These are phyloP conservation scores for Pollenia angustigena DNA, from an alignment of 2,888 invertebrate genomes.

Conservation along the genomic window DNA sequence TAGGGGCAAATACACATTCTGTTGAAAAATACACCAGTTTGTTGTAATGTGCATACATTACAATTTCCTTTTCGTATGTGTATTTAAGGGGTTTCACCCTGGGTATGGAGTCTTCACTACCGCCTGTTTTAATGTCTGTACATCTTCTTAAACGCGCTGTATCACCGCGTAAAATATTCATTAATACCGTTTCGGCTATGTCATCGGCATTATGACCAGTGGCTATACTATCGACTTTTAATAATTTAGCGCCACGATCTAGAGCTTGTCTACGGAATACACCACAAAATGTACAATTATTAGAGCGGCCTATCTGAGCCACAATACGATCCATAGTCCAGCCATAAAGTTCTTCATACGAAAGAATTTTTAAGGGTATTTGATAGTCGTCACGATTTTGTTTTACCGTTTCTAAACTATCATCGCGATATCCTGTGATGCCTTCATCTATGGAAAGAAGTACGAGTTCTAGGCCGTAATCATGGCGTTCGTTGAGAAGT, in stretches of 20 bases:
- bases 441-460: slow-evolving; percentile 99
- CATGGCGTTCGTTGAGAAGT: slow-evolving; percentile 93
- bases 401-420: slow-evolving; percentile 98
- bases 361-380: slow-evolving; percentile 96
- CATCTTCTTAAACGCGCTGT: slow-evolving; percentile 96
- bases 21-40: slow-evolving; percentile 99
- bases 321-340: slow-evolving; percentile 99
- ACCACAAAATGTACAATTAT: slow-evolving; percentile 98
- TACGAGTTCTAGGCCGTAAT: slow-evolving; percentile 95
- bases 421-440: slow-evolving; percentile 97
- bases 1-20: slow-evolving; percentile 99
- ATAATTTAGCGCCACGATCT: slow-evolving; percentile 95
- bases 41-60: slow-evolving; percentile 99
- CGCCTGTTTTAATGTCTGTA: slow-evolving; percentile 92
- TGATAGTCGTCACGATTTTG: slow-evolving; percentile 96
- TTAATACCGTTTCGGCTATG: slow-evolving; percentile 98
- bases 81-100: slow-evolving; percentile 98
- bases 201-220: slow-evolving; percentile 99
- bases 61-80: slow-evolving; percentile 99
- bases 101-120: slow-evolving; percentile 92
- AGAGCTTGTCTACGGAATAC: slow-evolving; percentile 98
- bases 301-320: slow-evolving; percentile 91
- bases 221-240: slow-evolving; percentile 96
- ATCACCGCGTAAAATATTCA: slow-evolving; percentile 99
- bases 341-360: slow-evolving; percentile 98